A percentile compares a stretch with the other conserved stretches of the same genome.
These are phyloP conservation scores for Triplophysa tibetana DNA, from an alignment of 2,113 vertebrate genomes.

Conservation along the genomic window DNA sequence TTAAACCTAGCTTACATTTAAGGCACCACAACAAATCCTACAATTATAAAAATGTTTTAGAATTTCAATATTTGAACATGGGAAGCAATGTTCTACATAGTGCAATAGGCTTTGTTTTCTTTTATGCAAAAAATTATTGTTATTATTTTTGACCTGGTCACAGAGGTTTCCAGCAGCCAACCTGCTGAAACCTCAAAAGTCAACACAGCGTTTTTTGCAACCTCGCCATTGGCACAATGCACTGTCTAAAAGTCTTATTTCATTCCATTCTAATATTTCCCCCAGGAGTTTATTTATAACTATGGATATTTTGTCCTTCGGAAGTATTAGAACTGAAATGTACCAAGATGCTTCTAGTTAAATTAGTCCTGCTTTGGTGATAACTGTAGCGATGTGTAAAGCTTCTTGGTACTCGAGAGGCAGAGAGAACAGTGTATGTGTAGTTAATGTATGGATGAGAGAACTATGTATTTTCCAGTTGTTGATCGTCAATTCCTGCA, in stretches of 20 bases:
- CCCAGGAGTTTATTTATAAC: not conserved
- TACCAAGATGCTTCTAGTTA: constrained; percentile 24
- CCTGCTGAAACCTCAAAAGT: not conserved
- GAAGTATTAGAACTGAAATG: constrained; percentile 1
- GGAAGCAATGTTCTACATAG: too few relatives aligned
- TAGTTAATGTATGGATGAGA: constrained; percentile 15
- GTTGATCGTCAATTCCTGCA: constrained; percentile 17
- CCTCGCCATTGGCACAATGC: not conserved
- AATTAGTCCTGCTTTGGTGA: constrained; percentile 43
- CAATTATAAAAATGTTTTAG: too few relatives aligned
- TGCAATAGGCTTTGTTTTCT: not conserved
- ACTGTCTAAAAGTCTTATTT: constrained; percentile 9
- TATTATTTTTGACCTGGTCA: not conserved
- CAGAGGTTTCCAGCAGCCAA: not conserved
- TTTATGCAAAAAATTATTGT: not conserved
- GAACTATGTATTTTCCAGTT: constrained; percentile 17
- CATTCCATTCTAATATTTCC: not conserved
- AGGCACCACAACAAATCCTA: not conserved
- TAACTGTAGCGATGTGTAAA: constrained; percentile 25
- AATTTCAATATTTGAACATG: not conserved
- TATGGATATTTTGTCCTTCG: constrained; percentile 4
- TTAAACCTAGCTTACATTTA: not conserved
- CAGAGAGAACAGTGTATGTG: constrained; percentile 9
- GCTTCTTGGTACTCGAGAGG: constrained; percentile 11
- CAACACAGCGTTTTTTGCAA: not conserved